Evolutionary conservation across 2,888 invertebrate species (phyloP).

Genomic region (Hedychridium roseum): DNA sequence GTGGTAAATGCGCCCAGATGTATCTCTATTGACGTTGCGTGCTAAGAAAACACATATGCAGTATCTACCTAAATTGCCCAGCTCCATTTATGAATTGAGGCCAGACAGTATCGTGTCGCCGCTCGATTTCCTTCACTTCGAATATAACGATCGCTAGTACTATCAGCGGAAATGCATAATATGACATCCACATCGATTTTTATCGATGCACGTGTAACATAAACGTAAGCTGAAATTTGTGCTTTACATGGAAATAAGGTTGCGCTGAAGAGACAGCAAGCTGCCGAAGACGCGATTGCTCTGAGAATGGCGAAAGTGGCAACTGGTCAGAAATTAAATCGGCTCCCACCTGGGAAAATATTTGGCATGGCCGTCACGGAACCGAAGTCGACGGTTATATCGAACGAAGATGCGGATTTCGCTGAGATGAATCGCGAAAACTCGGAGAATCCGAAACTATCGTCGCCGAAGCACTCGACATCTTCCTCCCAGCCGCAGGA

Average conservation of each 20-base stretch:
- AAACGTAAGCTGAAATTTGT: too few relatives aligned
- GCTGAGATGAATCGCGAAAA: background rate
- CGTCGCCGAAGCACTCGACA: too few relatives aligned
- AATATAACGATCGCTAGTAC: background rate
- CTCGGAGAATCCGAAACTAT: constrained; percentile 12
- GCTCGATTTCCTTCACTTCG: constrained; percentile 10
- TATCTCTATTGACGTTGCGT: constrained; percentile 38
- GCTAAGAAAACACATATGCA: constrained; percentile 38
- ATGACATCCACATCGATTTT: too few relatives aligned
- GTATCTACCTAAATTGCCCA: constrained; percentile 32
- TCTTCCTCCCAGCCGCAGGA: too few relatives aligned
- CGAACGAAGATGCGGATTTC: constrained; percentile 1
- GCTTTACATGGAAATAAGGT: too few relatives aligned
- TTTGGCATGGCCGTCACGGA: constrained; percentile 88
- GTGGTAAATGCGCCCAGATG: constrained; percentile 45
- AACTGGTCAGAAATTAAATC: constrained; percentile 75
- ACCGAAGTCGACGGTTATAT: constrained; percentile 66
- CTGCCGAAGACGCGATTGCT: constrained; percentile 96
- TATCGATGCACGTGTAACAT: too few relatives aligned
- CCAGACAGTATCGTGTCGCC: constrained; percentile 24
- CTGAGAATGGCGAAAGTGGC: constrained; percentile 88
- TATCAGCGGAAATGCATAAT: too few relatives aligned
- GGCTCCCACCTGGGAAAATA: constrained; percentile 88
- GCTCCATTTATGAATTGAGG: constrained; percentile 41
- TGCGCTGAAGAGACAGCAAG: constrained; percentile 94